Base-by-base conservation (phyloP, 2,113 vertebrate genomes). In the Ictidomys tridecemlineatus region DNA sequence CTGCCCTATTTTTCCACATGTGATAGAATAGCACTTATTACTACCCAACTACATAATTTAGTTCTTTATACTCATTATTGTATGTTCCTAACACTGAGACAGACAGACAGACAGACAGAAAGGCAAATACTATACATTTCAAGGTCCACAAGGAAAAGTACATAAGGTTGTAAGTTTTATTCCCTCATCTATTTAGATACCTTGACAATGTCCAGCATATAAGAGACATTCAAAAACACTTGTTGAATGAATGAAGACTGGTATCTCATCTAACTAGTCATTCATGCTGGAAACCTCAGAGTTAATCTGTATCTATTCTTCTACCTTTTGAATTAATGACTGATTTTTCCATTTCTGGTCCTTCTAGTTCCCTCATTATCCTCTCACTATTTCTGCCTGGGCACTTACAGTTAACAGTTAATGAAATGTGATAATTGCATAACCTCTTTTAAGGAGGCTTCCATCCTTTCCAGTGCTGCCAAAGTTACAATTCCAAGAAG, bases 401-500 rank as follows among this genome's bases (percentile, higher is more conserved):
- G 61, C 53, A 78, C 37, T 56, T 65, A 70, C 0, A 83, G 13
- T 73, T 88, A 79, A 78, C 34, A 79, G 88, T 89, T 77, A 80
- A 51, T 5, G 22, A 51, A 24, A 45, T 63, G 53, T 48, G 61
- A 87, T 2, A 87, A 34, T 30, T 42, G 65, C 7, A 91, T 26
- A 90, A 37, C 7, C 56, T 42, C 80, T 72, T 96, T 87, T 82
- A 84, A 89, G 39, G 39, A 34, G 24, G 37, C 34, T 30, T 56
- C 74, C 45, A 22, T 78, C 10, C 28, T 84, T 95, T 65, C 84
- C 5, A 37, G 24, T 17, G 13, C 10, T 88, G 86, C 34, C 78
- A 58, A 69, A 87, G 74, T 74, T 73, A 56, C 24, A 61, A 70
- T 97, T 93, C 67, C 70, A 83, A 61, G 69, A 85, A 89, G 53